Evolutionary conservation across 2,797 vertebrate genomes (phyloP).

Genomic region (Eremophila alpestris): DNA sequence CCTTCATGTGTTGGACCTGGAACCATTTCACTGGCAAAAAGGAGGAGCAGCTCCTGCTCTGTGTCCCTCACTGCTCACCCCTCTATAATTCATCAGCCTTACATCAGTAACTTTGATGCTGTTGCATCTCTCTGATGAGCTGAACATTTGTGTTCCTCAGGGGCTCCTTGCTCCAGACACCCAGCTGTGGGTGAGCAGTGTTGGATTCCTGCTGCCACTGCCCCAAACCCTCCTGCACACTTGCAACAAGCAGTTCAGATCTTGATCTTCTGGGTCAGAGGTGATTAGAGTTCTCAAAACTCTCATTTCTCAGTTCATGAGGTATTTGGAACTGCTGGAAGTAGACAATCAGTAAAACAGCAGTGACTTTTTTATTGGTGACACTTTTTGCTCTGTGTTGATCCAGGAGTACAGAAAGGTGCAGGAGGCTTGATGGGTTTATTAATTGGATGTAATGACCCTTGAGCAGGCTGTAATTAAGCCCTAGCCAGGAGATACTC

Average conservation of each 20-base stretch:
- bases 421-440: background rate
- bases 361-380: background rate
- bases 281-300: background rate
- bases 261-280: background rate
- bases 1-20: background rate
- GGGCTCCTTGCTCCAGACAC: background rate
- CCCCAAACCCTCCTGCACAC: background rate
- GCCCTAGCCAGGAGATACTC: background rate
- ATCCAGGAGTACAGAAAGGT: background rate
- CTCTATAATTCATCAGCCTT: background rate
- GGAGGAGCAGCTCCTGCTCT: background rate
- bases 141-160: background rate
- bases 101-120: background rate
- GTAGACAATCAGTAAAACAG: background rate
- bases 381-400: background rate
- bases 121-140: background rate
- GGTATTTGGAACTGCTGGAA: background rate
- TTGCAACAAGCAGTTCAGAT: background rate
- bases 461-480: conserved; percentile 14
- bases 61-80: background rate
- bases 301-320: background rate
- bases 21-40: background rate
- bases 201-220: background rate
- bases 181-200: background rate
- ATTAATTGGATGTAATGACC: background rate